Evolutionary conservation across 2,888 invertebrate species (phyloP), one percentile per base, ranked within the genome.

Genomic region (Electrophaes corylata): DNA sequence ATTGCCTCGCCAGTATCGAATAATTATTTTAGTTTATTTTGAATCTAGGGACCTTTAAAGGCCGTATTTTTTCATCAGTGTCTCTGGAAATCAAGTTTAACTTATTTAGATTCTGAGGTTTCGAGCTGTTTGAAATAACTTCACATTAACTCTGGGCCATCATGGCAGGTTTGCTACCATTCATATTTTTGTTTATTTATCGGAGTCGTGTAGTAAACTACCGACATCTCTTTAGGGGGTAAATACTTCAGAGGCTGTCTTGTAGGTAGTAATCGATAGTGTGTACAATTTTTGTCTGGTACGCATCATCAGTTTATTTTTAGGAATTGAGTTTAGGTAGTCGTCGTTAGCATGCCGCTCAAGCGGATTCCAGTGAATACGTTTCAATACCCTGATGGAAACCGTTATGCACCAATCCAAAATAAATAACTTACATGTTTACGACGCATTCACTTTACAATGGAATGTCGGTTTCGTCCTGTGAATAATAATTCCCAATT

Each of bases 381-480:
- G 71, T 75, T 73, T 73, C 69, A 71, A 78, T 74, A 78, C 55
- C 51, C 26, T 46, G 29, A 76, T 71, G 70, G 65, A 67, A 75
- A 81, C 86, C 84, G 87, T 86, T 88, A 87, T 76, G 70, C 78
- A 78, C 75, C 73, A 71, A 81, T 78, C 79, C 78, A 73, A 83
- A 85, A 83, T 78, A 83, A 83, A 81, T 79, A 79, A 76, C 78
- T 73, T 79, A 79, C 79, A 80, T 73, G 77, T 81, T 81, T 74
- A 78, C 71, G 71, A 67, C 67, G 67, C 66, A 58, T 69, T 70
- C 72, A 73, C 76, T 72, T 67, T 71, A 73, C 67, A 31, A 64
- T 64, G 67, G 67, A 73, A 71, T 80, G 78, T 72, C 79, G 78
- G 75, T 71, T 67, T 78, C 81, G 78, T 70, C 68, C 69, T 65